Evolutionary conservation across 2,888 invertebrate species (phyloP).

Genomic region (Tiphia femorata): DNA sequence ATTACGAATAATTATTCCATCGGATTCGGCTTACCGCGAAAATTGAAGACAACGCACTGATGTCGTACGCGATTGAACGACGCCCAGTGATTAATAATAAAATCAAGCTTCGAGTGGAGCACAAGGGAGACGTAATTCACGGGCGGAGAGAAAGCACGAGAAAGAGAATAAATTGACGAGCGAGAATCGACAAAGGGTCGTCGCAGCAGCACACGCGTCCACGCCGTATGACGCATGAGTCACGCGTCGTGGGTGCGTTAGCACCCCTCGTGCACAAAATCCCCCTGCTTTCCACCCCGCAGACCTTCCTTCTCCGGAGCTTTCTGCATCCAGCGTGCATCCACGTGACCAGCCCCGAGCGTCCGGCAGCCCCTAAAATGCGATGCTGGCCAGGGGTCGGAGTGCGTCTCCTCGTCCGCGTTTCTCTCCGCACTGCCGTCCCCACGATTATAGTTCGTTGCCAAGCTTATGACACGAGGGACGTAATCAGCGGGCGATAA

Average conservation of each 20-base stretch:
- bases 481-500: not conserved
- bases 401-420: too few relatives aligned
- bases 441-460: not conserved
- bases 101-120: too few relatives aligned
- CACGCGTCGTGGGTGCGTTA: conserved; percentile 44
- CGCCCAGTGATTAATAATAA: too few relatives aligned
- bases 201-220: conserved; percentile 53
- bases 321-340: conserved; percentile 4
- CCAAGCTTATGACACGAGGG: not conserved
- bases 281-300: too few relatives aligned
- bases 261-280: conserved; percentile 39
- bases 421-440: not conserved
- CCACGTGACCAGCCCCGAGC: not conserved
- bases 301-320: not conserved
- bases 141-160: not conserved
- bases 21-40: too few relatives aligned
- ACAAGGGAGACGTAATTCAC: conserved; percentile 39
- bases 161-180: not conserved
- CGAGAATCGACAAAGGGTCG: conserved; percentile 37
- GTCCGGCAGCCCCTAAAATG: conserved; percentile 1
- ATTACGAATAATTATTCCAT: too few relatives aligned
- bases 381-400: too few relatives aligned
- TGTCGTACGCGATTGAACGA: too few relatives aligned
- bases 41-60: too few relatives aligned
- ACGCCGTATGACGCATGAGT: conserved; percentile 55